Evolutionary conservation across 2,888 invertebrate genomes (phyloP).

Genomic region (Antheraea assamensis): DNA sequence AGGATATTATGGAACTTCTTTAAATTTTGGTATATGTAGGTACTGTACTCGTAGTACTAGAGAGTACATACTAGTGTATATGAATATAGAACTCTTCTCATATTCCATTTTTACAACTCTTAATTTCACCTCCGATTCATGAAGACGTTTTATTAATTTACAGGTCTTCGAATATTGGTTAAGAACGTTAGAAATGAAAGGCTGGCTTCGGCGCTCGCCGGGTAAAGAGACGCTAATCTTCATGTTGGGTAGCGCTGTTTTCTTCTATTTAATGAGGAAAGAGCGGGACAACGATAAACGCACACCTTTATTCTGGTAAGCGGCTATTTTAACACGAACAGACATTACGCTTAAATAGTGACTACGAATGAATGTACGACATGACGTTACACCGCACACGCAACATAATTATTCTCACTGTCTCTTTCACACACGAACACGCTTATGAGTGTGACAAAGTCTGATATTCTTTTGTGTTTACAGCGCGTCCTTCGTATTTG

Average conservation of each 20-base stretch:
- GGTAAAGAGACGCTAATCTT: slow-evolving; percentile 72
- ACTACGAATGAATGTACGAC: too few relatives aligned
- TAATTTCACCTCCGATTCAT: not conserved
- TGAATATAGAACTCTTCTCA: not conserved
- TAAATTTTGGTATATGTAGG: not conserved
- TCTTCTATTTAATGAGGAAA: slow-evolving; percentile 75
- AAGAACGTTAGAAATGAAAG: slow-evolving; percentile 75
- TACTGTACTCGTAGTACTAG: too few relatives aligned
- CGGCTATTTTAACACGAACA: not conserved
- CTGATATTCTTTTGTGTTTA: too few relatives aligned
- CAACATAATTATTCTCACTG: too few relatives aligned
- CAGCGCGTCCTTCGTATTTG: too few relatives aligned
- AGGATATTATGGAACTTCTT: too few relatives aligned
- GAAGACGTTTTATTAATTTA: slow-evolving; percentile 22
- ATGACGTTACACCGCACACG: too few relatives aligned
- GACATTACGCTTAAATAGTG: too few relatives aligned
- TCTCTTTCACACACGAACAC: too few relatives aligned
- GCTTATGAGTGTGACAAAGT: too few relatives aligned
- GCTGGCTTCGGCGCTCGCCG: slow-evolving; percentile 68
- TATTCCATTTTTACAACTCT: not conserved
- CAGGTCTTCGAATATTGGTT: slow-evolving; percentile 79
- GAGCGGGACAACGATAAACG: slow-evolving; percentile 70
- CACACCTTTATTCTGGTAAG: slow-evolving; percentile 73
- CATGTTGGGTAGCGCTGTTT: slow-evolving; percentile 76
- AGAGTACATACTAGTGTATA: not conserved